Conservation (phyloP, 2,888 invertebrate genomes). For the Leptinotarsa haldemani region DNA sequence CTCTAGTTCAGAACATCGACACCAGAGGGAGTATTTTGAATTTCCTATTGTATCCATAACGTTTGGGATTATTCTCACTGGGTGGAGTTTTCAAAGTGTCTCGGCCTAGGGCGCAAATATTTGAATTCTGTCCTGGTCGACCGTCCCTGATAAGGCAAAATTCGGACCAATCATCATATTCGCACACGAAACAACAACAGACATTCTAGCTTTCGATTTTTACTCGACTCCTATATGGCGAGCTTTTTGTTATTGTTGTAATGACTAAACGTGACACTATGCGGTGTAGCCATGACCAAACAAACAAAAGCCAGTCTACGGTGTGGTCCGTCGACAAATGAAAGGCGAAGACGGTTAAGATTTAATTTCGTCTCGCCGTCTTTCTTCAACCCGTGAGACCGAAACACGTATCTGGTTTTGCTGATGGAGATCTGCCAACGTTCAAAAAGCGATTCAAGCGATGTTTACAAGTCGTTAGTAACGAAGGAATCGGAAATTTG, state of each 20-base stretch:
- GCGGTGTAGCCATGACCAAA: conserved; percentile 53
- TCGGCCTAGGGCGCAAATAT: neutral
- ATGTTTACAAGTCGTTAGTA: too few relatives aligned
- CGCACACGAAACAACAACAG: conserved; percentile 46
- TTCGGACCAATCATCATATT: conserved; percentile 46
- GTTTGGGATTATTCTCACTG: too few relatives aligned
- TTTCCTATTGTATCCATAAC: too few relatives aligned
- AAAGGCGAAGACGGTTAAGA: conserved; percentile 13
- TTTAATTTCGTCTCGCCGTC: conserved; percentile 18
- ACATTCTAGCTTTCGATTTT: conserved; percentile 45
- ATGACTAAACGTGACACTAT: conserved; percentile 56
- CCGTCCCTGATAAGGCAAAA: conserved; percentile 25
- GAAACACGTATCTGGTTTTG: neutral
- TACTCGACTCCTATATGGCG: conserved; percentile 42
- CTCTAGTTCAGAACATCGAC: too few relatives aligned
- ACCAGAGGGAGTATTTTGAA: too few relatives aligned
- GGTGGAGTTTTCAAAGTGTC: too few relatives aligned
- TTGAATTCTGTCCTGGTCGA: neutral
- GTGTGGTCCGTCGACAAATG: conserved; percentile 45
- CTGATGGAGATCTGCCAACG: conserved; percentile 1
- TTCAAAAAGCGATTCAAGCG: neutral
- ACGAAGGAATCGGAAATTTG: too few relatives aligned
- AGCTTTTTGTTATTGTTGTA: conserved; percentile 52
- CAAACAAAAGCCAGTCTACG: conserved; percentile 51
- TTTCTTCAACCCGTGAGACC: neutral